Evolutionary conservation across 2,113 vertebrate species (phyloP), one percentile per base, ranked within the genome.

Genomic region (Aspidoscelis tigris): DNA sequence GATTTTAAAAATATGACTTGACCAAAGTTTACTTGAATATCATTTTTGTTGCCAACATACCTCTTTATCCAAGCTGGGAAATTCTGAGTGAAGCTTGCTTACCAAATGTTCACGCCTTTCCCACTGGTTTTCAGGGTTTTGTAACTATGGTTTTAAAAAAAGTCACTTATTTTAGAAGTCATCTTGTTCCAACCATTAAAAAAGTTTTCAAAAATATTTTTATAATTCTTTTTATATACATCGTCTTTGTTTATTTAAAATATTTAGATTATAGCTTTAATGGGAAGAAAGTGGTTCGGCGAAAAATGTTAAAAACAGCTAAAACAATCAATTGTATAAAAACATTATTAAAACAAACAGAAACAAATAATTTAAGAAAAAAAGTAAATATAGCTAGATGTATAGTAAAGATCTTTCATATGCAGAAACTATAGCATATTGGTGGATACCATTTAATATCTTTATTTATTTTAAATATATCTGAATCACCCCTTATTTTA

Each of bases 61-160:
- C 96, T 97, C 96, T 77, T 97, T 98, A 93, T 98, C 97, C 86
- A 98, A 89, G 86, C 94, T 94, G 58, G 97, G 98, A 90, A 99
- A 98, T 88, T 92, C 96, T 74, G 93, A 97, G 88, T 98, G 97
- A n/a, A 99, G 95, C 91, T 92, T 98, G 91, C 92, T 90, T 55
- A 99, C 96, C 93, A 98, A 96, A 76, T 90, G 89, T 84, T 98
- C 97, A 92, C 97, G 96, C 76, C 95, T 97, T 88, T 97, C 95
- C 96, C 94, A 97, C 74, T 92, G 94, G 72, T 93, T 96, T 84
- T 94, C 94, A 22, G 95, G 94, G 92, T 71, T 94, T 92, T 86
- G 94, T 89, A 88, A 82, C 94, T 97, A 86, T 2, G 1, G 83
- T 66, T 22, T 50, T 81, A 24, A 55, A 65, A 80, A 70, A 39